Evolutionary conservation across 1,140 invertebrate species (phyloP), one percentile per base, ranked within the genome.

Genomic region (Halotydeus destructor): DNA sequence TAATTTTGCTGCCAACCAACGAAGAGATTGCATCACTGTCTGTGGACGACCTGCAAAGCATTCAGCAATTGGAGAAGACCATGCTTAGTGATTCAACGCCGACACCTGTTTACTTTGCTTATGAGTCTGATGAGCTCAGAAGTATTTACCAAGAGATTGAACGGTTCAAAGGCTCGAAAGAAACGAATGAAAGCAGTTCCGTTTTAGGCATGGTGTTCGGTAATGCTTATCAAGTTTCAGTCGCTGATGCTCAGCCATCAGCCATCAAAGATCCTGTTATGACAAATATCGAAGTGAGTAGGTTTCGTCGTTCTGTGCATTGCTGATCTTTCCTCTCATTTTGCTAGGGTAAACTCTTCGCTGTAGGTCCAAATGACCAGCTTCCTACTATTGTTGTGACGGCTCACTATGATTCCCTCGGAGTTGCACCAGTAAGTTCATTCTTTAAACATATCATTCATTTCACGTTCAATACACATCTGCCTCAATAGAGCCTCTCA

Each of bases 331-430:
- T 16, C 1, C n/a, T 11, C 12, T 34, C 14, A 27, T 14, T 63
- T 84, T 42, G n/a, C n/a, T 71, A 91, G 63, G 86, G 83, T 16
- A 83, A 84, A 59, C 62, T 97, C 34, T 63, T 74, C 36, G 82
- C 81, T 0, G 71, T 71, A 52, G 80, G 78, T 43, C 63, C 67
- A 9, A 74, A 76, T 53, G 77, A 77, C 45, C 80, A 81, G 60
- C 64, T 70, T 48, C 82, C 84, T 25, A 85, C 83, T 11, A 75
- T 94, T 48, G 71, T 80, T 2, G 63, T 97, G 49, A 80, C 88
- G 16, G 78, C 88, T 4, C 81, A 94, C 66, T 89, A 96, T 55
- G 89, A 97, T 57, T 75, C 81, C 23, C 75, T 76, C 57, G 81
- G 78, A 39, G 63, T 82, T 41, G 77, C 78, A 24, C 84, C 89